phyloP scores from a whole-genome alignment of 2,888 invertebrate species.

The Eurytoma californica region DNA sequence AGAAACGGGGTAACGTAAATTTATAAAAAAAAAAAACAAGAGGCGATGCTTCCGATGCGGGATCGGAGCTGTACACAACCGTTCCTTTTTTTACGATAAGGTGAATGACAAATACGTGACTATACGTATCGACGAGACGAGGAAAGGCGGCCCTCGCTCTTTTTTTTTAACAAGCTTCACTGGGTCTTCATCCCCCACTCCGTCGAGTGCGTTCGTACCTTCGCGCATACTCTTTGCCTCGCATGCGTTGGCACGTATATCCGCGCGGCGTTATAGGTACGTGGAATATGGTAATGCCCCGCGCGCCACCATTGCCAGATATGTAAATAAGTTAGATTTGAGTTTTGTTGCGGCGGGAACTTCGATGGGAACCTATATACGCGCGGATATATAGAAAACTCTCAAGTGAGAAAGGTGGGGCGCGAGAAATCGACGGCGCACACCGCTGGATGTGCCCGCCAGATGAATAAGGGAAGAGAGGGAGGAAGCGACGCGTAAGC shows the following conservation, averaged over 20 bases:
- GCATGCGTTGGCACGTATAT: conserved; percentile 72
- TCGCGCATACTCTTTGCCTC: conserved; percentile 61
- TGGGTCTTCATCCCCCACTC: conserved; percentile 49
- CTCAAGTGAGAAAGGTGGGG: conserved; percentile 55
- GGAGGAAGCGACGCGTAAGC: conserved; percentile 64
- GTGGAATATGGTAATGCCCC: conserved; percentile 72
- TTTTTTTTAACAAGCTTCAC: conserved; percentile 55
- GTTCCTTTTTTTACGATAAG: conserved; percentile 1
- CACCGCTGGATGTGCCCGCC: conserved; percentile 1
- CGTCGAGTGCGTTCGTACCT: conserved; percentile 54
- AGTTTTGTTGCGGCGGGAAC: conserved; percentile 71
- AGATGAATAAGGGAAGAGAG: conserved; percentile 37
- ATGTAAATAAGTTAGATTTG: conserved; percentile 75
- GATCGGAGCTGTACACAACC: background rate
- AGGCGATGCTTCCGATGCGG: conserved; percentile 16
- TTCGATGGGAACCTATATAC: conserved; percentile 72
- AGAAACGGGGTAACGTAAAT: background rate
- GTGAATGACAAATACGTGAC: conserved; percentile 48
- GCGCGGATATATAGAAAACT: conserved; percentile 51
- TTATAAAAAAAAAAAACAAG: conserved; percentile 19
- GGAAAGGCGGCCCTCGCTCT: conserved; percentile 54
- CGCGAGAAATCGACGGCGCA: conserved; percentile 42
- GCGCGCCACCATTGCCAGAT: conserved; percentile 70
- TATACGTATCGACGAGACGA: conserved; percentile 33
- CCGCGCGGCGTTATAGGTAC: conserved; percentile 59